Percentiles rank a stretch among this genome's conserved stretches.
Conservation (phyloP, 2,888 invertebrate species). For the Coremacera marginata region DNA sequence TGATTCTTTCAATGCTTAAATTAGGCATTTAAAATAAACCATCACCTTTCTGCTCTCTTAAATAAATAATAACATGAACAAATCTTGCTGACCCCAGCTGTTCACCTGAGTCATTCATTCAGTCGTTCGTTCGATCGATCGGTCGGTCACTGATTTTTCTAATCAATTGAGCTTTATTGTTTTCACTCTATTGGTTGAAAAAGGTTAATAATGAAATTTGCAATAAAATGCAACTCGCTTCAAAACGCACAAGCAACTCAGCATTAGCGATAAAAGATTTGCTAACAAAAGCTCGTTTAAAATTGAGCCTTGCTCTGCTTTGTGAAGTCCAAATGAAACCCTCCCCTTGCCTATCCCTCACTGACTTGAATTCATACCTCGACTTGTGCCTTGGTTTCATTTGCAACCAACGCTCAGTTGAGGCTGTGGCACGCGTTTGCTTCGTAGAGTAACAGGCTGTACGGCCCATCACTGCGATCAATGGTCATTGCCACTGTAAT, state of each 20-base stretch:
- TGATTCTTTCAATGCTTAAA: too few species aligned
- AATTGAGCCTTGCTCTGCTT: neutral
- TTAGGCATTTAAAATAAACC: too few species aligned
- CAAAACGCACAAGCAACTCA: neutral
- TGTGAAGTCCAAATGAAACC: too few species aligned
- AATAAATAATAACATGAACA: too few species aligned
- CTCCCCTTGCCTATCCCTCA: neutral
- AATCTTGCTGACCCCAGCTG: too few species aligned
- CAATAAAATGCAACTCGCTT: neutral
- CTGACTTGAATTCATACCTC: neutral
- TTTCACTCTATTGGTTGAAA: neutral
- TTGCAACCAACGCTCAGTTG: neutral
- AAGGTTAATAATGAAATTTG: neutral
- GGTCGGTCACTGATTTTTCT: neutral
- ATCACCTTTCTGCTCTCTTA: too few species aligned
- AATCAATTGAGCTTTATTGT: neutral
- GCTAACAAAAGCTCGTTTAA: neutral
- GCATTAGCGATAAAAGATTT: neutral
- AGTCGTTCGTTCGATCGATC: neutral
- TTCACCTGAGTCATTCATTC: neutral
- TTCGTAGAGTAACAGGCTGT: slow-evolving; percentile 9
- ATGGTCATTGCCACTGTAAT: slow-evolving; percentile 23
- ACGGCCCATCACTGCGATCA: neutral
- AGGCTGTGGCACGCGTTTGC: slow-evolving; percentile 32
- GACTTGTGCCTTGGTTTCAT: neutral